Evolutionary conservation across 2,113 vertebrate genomes (phyloP).

Genomic region (Benitochromis conjunctus): DNA sequence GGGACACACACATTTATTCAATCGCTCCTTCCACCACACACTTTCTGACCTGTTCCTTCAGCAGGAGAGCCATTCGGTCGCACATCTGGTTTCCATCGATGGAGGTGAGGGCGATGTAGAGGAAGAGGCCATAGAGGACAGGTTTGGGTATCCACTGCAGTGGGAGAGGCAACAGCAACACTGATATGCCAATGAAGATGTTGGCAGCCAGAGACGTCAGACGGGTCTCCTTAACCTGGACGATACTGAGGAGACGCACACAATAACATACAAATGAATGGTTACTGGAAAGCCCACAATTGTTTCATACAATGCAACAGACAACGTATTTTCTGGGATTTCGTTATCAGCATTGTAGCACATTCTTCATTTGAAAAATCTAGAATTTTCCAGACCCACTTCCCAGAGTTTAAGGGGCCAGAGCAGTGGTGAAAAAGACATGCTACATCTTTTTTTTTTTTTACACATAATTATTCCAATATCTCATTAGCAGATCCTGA

Average conservation of each 20-base stretch:
- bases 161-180: constrained; percentile 89
- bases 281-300: neutral
- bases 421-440: neutral
- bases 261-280: neutral
- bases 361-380: constrained; percentile 5
- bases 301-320: constrained; percentile 9
- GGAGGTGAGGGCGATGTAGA: constrained; percentile 96
- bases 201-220: constrained; percentile 89
- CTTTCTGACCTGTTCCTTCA: constrained; percentile 90
- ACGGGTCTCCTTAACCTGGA: constrained; percentile 92
- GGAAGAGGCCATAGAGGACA: constrained; percentile 94
- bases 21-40: neutral
- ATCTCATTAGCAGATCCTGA: neutral
- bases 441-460: rapidly evolving
- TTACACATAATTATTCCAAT: neutral
- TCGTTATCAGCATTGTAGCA: constrained; percentile 24
- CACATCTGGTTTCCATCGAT: constrained; percentile 97
- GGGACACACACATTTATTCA: neutral
- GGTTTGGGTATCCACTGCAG: constrained; percentile 98
- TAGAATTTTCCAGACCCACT: neutral
- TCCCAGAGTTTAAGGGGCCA: neutral
- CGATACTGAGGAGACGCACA: constrained; percentile 76
- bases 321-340: neutral
- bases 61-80: constrained; percentile 90
- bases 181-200: constrained; percentile 88